phyloP scores from a whole-genome alignment of 2,888 invertebrate genomes.

The Eupithecia abbreviata region DNA sequence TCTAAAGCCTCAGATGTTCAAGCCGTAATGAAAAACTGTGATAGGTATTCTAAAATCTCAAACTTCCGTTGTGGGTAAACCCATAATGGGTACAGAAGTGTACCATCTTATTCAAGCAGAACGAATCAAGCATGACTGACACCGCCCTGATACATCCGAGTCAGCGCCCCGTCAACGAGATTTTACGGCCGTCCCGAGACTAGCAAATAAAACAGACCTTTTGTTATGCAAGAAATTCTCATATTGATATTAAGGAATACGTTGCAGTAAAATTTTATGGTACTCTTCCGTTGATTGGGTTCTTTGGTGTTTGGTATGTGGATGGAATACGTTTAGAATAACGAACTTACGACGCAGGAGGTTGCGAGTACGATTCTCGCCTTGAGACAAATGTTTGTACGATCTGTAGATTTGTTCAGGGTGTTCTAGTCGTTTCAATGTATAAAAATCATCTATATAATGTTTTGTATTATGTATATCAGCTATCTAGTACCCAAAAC shows the following conservation, averaged over 20 bases:
- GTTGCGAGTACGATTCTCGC: no score
- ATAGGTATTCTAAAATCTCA: no score
- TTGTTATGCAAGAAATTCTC: slow-evolving; percentile 58
- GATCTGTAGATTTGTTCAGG: no score
- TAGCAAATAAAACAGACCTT: slow-evolving; percentile 63
- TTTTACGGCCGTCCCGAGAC: slow-evolving; percentile 54
- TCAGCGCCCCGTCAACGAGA: slow-evolving; percentile 52
- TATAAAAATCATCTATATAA: no score
- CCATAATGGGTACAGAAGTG: no score
- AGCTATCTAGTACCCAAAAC: no score
- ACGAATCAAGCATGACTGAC: slow-evolving; percentile 21
- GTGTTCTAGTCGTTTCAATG: no score
- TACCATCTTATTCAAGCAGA: not conserved
- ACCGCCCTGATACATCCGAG: slow-evolving; percentile 35
- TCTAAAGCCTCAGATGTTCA: no score
- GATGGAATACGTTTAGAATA: not conserved
- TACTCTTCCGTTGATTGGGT: slow-evolving; percentile 38
- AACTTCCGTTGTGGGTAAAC: no score
- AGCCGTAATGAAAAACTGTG: no score
- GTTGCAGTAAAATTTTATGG: slow-evolving; percentile 40
- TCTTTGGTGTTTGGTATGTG: slow-evolving; percentile 10
- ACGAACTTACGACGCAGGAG: not conserved
- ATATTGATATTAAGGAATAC: slow-evolving; percentile 54
- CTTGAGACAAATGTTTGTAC: no score
- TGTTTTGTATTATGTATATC: no score